These are phyloP conservation scores for Drepana arcuata DNA, from an alignment of 1,140 invertebrate genomes.

Conservation along the genomic window DNA sequence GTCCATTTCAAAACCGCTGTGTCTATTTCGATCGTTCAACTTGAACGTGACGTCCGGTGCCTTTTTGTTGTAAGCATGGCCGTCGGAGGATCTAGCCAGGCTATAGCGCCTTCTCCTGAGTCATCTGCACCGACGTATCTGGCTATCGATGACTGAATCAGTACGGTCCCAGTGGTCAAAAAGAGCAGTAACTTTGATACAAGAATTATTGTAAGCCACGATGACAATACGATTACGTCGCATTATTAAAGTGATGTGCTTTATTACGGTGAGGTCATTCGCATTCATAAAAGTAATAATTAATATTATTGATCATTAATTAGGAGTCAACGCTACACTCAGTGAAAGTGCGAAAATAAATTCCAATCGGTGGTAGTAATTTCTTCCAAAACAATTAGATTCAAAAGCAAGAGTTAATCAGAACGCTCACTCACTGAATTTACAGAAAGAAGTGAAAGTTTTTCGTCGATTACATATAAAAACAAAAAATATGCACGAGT, in stretches of 20 bases:
- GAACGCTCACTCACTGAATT: slow-evolving; percentile 25
- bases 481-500: slow-evolving; percentile 19
- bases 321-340: no score
- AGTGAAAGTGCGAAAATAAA: slow-evolving; percentile 4
- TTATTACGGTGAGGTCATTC: slow-evolving; percentile 22
- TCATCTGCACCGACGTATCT: slow-evolving; percentile 22
- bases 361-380: slow-evolving; percentile 14
- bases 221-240: slow-evolving; percentile 17
- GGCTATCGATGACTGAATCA: slow-evolving; percentile 30
- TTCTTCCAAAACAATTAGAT: slow-evolving; percentile 18
- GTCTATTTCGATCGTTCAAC: slow-evolving; percentile 46
- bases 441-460: slow-evolving; percentile 39
- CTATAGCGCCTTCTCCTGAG: slow-evolving; percentile 28
- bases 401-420: slow-evolving; percentile 43
- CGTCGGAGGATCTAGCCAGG: slow-evolving; percentile 24
- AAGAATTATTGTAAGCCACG: slow-evolving; percentile 17
- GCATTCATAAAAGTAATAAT: no score
- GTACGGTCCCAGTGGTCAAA: slow-evolving; percentile 30
- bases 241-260: slow-evolving; percentile 14
- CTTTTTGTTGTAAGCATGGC: slow-evolving; percentile 25
- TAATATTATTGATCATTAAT: no score
- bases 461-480: slow-evolving; percentile 18
- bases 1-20: slow-evolving; percentile 24
- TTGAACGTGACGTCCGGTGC: slow-evolving; percentile 53
- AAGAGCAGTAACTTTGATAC: slow-evolving; percentile 27